Evolutionary conservation across 2,888 invertebrate species (phyloP).

Genomic region (Drosophila nr. perissopoda): DNA sequence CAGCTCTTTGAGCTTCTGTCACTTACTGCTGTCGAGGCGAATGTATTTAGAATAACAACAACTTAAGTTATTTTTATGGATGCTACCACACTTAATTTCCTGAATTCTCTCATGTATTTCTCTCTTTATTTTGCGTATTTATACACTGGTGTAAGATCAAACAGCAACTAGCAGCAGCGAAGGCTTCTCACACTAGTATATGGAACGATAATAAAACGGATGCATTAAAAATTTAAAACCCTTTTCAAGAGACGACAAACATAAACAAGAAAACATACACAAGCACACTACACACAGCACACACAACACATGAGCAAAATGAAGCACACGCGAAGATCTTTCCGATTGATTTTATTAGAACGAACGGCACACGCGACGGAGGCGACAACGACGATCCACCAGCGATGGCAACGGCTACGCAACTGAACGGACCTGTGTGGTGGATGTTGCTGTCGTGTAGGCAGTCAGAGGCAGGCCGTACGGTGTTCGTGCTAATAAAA

Average conservation of each 20-base stretch:
- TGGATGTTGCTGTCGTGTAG: slow-evolving; percentile 45
- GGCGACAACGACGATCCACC: slow-evolving; percentile 59
- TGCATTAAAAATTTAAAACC: slow-evolving; percentile 73
- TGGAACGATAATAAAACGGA: slow-evolving; percentile 74
- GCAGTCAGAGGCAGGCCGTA: slow-evolving; percentile 43
- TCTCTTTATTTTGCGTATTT: slow-evolving; percentile 41
- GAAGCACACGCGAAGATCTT: slow-evolving; percentile 62
- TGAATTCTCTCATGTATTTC: slow-evolving; percentile 25
- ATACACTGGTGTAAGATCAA: slow-evolving; percentile 67
- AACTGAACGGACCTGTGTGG: slow-evolving; percentile 56
- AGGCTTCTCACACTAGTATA: slow-evolving; percentile 52
- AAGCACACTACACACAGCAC: slow-evolving; percentile 31
- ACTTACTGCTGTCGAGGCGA: slow-evolving; percentile 72
- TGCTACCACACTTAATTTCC: slow-evolving; percentile 63
- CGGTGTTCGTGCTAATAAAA: slow-evolving; percentile 76
- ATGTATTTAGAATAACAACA: slow-evolving; percentile 64
- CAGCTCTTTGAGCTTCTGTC: slow-evolving; percentile 66
- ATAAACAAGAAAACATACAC: slow-evolving; percentile 50
- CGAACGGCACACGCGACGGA: slow-evolving; percentile 67
- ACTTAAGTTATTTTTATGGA: slow-evolving; percentile 68
- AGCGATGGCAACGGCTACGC: slow-evolving; percentile 57
- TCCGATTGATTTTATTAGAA: slow-evolving; percentile 72
- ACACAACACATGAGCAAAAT: slow-evolving; percentile 2
- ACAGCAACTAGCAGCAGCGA: slow-evolving; percentile 59
- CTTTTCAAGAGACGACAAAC: slow-evolving; percentile 57